Base-by-base conservation (phyloP, 2,113 vertebrate genomes). In the Aix galericulata region DNA sequence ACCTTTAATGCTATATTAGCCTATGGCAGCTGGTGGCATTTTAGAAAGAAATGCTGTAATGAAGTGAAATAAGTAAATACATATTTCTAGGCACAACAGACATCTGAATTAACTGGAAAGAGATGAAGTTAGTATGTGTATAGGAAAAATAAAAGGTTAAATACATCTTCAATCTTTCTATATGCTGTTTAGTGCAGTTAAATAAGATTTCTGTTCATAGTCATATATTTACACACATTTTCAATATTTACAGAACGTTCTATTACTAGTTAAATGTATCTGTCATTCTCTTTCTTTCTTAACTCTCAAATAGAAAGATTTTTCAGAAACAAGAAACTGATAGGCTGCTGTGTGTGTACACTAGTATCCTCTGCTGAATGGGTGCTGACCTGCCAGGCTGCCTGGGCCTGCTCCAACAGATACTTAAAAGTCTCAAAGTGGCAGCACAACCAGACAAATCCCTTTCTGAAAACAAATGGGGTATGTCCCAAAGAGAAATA, bases 11-110 rank as follows among this genome's bases (percentile, higher is more conserved):
- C 68, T 23, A n/a, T 16, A 8, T 22, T 52, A 66, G 68, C 25
- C 44, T 59, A 16, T 62, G 29, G 53, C 11, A 68, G 62, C 53
- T 67, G 52, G 86, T 58, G 60, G 68, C 32, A 48, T 77, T 92
- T 90, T 82, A 76, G 48, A 0, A 11, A 60, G 17, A 90, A 63
- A 66, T 72, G 34, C 20, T 93, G 71, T 60, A 82, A 88, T 60
- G 7, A 79, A 85, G 23, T 85, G 66, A 58, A 74, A 59, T 78
- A 21, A 69, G 27, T 62, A 91, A 91, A 40, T 48, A 88, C 3
- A 6, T 34, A 79, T 63, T 89, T 82, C 82, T 34, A 72, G 64
- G 74, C 92, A 96, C 88, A 93, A 93, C 75, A 96, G 88, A 94
- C 78, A 86, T 64, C 59, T 80, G 56, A 77, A 95, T 95, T 90